Conservation (phyloP, 2,113 vertebrate species). For the Brachypteracias leptosomus region DNA sequence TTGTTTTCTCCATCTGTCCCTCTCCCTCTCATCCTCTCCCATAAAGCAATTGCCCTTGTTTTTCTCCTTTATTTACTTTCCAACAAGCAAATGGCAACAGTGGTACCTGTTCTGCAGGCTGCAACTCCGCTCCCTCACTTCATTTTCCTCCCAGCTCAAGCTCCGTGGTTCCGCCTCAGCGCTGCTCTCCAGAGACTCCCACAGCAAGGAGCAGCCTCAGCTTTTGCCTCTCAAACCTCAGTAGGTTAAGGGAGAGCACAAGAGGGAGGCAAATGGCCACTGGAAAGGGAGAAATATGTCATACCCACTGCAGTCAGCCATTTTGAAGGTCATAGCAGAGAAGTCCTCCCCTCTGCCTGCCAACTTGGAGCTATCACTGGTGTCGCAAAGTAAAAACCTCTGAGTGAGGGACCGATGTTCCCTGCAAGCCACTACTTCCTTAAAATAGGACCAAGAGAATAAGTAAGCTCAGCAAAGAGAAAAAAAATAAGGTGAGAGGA, state of each 20-base stretch:
- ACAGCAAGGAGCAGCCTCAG: neutral
- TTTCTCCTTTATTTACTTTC: constrained; percentile 3
- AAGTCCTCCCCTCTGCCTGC: neutral
- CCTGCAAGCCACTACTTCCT: neutral
- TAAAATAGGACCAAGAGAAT: neutral
- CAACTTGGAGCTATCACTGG: neutral
- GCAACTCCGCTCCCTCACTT: neutral
- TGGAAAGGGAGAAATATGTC: neutral
- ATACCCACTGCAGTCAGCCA: neutral
- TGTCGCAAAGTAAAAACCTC: neutral
- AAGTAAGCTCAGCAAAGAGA: neutral
- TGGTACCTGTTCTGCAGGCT: neutral
- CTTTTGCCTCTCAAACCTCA: neutral
- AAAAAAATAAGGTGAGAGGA: neutral
- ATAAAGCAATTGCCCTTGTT: constrained; percentile 6
- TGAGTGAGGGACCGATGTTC: neutral
- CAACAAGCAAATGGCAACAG: accelerated
- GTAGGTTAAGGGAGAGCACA: neutral
- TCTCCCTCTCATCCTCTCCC: neutral
- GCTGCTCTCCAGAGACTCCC: constrained; percentile 43
- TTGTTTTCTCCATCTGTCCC: neutral
- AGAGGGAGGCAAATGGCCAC: neutral
- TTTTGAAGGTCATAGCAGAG: constrained; percentile 20
- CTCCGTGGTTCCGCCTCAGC: neutral
- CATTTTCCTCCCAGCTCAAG: constrained; percentile 29